Evolutionary conservation across 2,113 vertebrate species (phyloP).

Genomic region (Lanius collurio): DNA sequence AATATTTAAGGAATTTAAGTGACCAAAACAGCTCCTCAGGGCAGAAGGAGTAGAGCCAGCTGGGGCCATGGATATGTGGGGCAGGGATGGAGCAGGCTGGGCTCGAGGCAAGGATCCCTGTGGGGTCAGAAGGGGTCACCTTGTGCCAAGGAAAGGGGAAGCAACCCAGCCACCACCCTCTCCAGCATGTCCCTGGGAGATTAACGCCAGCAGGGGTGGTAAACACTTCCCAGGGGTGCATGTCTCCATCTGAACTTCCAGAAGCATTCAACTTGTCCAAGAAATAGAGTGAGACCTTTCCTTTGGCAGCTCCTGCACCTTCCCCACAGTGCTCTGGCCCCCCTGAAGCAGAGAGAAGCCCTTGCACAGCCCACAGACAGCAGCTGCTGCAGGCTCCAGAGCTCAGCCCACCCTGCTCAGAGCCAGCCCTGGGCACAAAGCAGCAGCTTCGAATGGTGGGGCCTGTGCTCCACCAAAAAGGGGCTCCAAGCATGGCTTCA

Average conservation of each 20-base stretch:
- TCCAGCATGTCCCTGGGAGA: background rate
- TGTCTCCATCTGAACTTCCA: background rate
- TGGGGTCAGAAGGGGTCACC: background rate
- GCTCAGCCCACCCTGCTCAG: background rate
- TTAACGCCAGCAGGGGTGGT: background rate
- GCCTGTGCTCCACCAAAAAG: background rate
- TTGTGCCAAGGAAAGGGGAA: background rate
- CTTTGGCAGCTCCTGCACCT: background rate
- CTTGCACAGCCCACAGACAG: background rate
- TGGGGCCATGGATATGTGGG: rapidly evolving
- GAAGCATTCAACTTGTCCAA: background rate
- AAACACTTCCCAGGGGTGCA: background rate
- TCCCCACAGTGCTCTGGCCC: background rate
- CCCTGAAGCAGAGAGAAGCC: background rate
- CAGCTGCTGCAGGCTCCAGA: background rate
- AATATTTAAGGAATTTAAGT: background rate
- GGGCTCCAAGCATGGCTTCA: background rate
- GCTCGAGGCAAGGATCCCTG: background rate
- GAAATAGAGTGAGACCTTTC: background rate
- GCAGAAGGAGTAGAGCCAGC: background rate
- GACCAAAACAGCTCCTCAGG: background rate
- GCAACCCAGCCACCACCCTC: background rate
- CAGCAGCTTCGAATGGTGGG: background rate
- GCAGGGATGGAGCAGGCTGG: background rate
- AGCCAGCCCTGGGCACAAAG: background rate